Conservation (phyloP, 1,140 invertebrate genomes). For the Camponotus pennsylvanicus region DNA sequence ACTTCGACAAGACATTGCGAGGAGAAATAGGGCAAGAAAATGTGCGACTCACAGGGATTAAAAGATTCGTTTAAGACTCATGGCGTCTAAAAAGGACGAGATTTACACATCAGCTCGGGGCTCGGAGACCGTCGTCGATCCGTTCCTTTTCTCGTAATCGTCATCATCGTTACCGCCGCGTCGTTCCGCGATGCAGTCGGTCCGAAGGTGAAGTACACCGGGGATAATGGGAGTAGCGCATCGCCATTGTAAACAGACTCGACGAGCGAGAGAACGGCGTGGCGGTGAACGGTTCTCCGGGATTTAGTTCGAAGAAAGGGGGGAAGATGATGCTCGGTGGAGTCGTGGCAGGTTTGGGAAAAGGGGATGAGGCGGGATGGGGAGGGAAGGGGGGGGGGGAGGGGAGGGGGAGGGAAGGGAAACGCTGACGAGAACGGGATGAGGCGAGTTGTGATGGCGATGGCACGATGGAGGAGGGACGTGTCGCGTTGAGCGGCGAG, state of each 20-base stretch:
- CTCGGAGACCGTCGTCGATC: neutral
- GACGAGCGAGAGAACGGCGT: slow-evolving; percentile 70
- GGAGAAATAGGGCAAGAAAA: too few species aligned
- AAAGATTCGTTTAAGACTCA: neutral
- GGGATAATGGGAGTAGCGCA: slow-evolving; percentile 81
- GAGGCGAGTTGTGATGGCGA: slow-evolving; percentile 60
- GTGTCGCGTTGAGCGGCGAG: slow-evolving; percentile 69
- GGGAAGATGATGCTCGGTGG: slow-evolving; percentile 62
- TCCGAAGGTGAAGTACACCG: slow-evolving; percentile 79
- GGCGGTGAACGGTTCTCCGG: slow-evolving; percentile 80
- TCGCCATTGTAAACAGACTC: slow-evolving; percentile 84
- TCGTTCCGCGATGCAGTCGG: slow-evolving; percentile 51
- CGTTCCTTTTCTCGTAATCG: neutral
- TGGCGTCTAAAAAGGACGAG: neutral
- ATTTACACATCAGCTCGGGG: neutral
- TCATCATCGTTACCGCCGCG: slow-evolving; percentile 18
- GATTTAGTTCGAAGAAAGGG: slow-evolving; percentile 80
- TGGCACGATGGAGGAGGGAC: slow-evolving; percentile 57
- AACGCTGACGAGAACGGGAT: slow-evolving; percentile 60
- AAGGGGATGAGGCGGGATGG: slow-evolving; percentile 43
- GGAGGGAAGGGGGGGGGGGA: slow-evolving; percentile 44
- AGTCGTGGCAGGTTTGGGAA: slow-evolving; percentile 30
- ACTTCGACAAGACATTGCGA: too few species aligned
- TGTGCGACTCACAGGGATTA: too few species aligned
- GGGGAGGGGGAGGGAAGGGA: neutral